These are phyloP conservation scores for Python bivittatus DNA, from an alignment of 2,113 vertebrate genomes.

Conservation along the genomic window DNA sequence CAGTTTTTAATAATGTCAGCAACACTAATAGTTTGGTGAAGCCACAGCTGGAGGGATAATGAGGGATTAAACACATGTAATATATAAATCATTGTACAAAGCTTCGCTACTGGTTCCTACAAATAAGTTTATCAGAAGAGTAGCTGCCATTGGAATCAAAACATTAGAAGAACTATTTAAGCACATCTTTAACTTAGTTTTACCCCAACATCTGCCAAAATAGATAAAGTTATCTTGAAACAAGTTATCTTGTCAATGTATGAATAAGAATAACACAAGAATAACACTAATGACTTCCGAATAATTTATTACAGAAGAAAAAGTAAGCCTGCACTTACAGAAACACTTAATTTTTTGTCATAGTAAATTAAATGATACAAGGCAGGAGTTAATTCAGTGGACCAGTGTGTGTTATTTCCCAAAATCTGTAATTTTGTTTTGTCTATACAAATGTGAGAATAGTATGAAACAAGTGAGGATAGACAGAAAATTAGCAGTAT, in stretches of 20 bases:
- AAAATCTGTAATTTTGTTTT: background rate
- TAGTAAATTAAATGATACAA: background rate
- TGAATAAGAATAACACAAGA: background rate
- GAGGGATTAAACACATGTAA: background rate
- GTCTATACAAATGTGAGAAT: no score
- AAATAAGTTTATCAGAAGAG: conserved; percentile 20
- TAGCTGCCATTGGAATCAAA: background rate
- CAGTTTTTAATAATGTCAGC: conserved; percentile 30
- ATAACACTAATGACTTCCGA: rapidly evolving
- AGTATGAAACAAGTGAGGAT: no score
- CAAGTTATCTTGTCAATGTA: background rate
- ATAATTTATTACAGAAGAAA: background rate
- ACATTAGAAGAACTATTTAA: background rate
- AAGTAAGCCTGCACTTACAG: background rate
- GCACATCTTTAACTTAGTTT: background rate
- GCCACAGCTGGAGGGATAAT: background rate
- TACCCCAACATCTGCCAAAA: background rate
- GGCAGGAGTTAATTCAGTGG: rapidly evolving
- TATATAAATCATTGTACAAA: conserved; percentile 31
- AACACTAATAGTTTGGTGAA: conserved; percentile 29
- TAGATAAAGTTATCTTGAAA: background rate
- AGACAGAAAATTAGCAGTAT: no score
- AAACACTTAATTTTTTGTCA: background rate
- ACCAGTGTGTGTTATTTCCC: no score
- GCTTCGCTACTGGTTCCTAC: background rate